A percentile compares a stretch with the other conserved stretches of the same genome.
These are phyloP conservation scores for Miniopterus natalensis DNA, from an alignment of 2,113 vertebrate species.

Conservation along the genomic window DNA sequence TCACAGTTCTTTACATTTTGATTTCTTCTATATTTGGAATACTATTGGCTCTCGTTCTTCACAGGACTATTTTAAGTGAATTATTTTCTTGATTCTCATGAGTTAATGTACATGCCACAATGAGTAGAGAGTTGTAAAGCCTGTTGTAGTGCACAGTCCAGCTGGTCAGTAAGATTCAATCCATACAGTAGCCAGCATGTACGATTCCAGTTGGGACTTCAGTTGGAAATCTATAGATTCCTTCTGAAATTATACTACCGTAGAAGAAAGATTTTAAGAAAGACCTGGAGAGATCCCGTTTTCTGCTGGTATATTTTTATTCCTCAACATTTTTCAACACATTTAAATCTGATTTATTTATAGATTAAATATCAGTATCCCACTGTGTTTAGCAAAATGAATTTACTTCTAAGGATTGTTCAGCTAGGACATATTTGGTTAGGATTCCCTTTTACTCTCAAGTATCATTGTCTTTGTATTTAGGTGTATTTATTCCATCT, in stretches of 20 bases:
- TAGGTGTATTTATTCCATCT: neutral
- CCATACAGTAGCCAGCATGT: neutral
- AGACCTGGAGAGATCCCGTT: neutral
- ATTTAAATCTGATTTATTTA: neutral
- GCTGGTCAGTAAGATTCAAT: neutral
- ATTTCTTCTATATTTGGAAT: neutral
- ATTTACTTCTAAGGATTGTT: slow-evolving; percentile 19
- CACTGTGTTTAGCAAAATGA: slow-evolving; percentile 8
- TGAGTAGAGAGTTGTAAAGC: neutral
- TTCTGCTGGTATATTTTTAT: slow-evolving; percentile 19
- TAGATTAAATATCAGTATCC: neutral
- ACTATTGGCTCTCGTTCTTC: neutral
- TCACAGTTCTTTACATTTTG: neutral
- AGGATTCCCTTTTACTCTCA: neutral
- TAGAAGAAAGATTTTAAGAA: slow-evolving; percentile 15
- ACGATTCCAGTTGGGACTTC: neutral
- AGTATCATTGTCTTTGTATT: slow-evolving; percentile 14
- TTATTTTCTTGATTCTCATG: slow-evolving; percentile 28
- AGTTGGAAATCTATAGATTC: neutral
- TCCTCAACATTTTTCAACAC: neutral
- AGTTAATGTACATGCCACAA: neutral
- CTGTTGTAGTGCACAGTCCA: neutral
- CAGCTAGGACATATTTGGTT: neutral
- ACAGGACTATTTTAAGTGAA: neutral
- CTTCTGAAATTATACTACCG: neutral